Percentiles rank a stretch among this genome's conserved stretches.
phyloP scores from a whole-genome alignment of 37 sponge, comb jelly and placozoan species.

The Ianthella basta region DNA sequence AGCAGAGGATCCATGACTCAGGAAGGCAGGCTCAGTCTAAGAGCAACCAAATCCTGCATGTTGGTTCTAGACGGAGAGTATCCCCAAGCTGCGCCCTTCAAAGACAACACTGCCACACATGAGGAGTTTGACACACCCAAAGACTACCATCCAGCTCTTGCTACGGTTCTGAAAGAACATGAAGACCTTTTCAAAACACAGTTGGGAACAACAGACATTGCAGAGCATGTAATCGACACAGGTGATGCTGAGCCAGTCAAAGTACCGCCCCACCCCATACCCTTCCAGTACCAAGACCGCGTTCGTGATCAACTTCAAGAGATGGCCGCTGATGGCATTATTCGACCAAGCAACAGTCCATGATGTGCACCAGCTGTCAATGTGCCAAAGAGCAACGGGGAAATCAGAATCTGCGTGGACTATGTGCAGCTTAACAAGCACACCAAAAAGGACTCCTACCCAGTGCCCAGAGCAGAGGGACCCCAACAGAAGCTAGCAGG shows the following conservation, averaged over 20 bases:
- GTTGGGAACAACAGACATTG: background rate
- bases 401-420: constrained; percentile 18
- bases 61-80: background rate
- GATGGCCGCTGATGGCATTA: background rate
- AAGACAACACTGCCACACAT: background rate
- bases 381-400: constrained; percentile 1
- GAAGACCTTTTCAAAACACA: background rate
- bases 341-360: background rate
- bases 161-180: background rate
- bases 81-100: constrained; percentile 1
- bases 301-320: constrained; percentile 1
- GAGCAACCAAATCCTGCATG: background rate
- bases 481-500: background rate
- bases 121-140: background rate
- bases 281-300: constrained; percentile 14
- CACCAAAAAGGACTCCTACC: constrained; percentile 28
- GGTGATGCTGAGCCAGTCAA: constrained; percentile 17
- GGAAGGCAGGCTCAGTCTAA: background rate
- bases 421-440: constrained; percentile 12
- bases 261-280: constrained; percentile 7
- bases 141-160: constrained; percentile 10
- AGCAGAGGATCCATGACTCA: background rate
- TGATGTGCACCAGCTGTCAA: background rate
- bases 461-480: constrained; percentile 15
- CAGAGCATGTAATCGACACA: background rate